Evolutionary conservation across 2,113 vertebrate species (phyloP).

Genomic region (Sakesphorus luctuosus): DNA sequence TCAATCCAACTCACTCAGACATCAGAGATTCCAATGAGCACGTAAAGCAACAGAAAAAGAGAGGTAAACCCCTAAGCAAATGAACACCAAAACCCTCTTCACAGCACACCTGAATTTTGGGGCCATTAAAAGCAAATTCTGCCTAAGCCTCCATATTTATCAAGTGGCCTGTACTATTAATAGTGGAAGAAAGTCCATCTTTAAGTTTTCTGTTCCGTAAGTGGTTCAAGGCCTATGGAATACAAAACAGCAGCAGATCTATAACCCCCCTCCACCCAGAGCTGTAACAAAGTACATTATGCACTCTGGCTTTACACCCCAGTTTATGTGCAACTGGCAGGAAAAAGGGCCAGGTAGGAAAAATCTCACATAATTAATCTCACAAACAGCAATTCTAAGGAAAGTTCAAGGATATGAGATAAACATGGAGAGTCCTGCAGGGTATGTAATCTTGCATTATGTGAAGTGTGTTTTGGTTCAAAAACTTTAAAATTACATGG

Average conservation of each 20-base stretch:
- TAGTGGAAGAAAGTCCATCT: background rate
- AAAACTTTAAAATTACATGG: background rate
- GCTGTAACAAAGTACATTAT: rapidly evolving
- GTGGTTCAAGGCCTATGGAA: background rate
- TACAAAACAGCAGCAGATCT: background rate
- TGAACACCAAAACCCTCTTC: background rate
- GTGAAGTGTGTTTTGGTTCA: background rate
- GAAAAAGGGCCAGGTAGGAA: background rate
- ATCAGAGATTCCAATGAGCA: background rate
- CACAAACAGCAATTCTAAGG: background rate
- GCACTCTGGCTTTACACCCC: background rate
- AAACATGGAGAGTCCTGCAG: background rate
- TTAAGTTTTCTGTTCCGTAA: background rate
- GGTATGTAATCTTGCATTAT: background rate
- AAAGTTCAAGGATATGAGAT: background rate
- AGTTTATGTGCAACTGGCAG: background rate
- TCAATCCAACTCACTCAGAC: background rate
- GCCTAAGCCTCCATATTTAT: background rate
- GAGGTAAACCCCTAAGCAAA: background rate
- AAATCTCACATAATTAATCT: background rate
- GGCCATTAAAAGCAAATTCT: background rate
- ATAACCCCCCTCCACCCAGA: background rate
- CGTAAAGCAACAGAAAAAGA: background rate
- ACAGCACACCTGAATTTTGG: background rate
- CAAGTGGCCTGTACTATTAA: background rate